Evolutionary conservation across 2,113 vertebrate species (phyloP).

Genomic region (Corythornis vintsioides): DNA sequence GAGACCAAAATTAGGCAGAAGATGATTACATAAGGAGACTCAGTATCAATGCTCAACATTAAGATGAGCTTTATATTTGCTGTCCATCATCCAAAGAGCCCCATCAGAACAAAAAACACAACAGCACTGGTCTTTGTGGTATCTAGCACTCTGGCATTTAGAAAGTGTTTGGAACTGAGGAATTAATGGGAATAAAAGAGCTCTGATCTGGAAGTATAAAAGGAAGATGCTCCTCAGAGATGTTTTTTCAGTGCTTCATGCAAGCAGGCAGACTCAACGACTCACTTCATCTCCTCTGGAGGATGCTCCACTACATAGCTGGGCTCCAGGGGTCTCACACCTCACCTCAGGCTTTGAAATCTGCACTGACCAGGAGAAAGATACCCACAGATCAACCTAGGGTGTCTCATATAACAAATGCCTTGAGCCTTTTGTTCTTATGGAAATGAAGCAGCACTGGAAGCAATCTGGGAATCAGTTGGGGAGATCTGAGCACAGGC

Average conservation of each 20-base stretch:
- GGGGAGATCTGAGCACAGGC: not conserved
- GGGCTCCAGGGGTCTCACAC: not conserved
- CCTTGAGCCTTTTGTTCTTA: not conserved
- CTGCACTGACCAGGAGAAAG: not conserved
- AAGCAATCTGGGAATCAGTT: not conserved
- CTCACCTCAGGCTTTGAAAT: not conserved
- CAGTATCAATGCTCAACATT: not conserved
- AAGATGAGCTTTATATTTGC: not conserved
- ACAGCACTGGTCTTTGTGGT: not conserved
- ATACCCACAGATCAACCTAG: not conserved
- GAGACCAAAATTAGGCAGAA: not conserved
- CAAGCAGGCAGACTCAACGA: not conserved
- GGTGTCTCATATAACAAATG: not conserved
- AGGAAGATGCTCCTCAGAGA: not conserved
- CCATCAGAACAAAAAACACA: not conserved
- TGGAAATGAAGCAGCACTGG: not conserved
- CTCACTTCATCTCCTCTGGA: not conserved
- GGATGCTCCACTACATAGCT: not conserved
- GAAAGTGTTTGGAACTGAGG: not conserved
- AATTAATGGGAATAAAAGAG: not conserved
- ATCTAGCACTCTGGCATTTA: not conserved
- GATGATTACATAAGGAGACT: not conserved
- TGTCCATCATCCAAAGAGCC: not conserved
- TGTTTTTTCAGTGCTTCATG: not conserved
- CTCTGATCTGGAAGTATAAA: not conserved